These are phyloP conservation scores for Falcunculus frontatus DNA, from an alignment of 2,113 vertebrate species.

Conservation along the genomic window DNA sequence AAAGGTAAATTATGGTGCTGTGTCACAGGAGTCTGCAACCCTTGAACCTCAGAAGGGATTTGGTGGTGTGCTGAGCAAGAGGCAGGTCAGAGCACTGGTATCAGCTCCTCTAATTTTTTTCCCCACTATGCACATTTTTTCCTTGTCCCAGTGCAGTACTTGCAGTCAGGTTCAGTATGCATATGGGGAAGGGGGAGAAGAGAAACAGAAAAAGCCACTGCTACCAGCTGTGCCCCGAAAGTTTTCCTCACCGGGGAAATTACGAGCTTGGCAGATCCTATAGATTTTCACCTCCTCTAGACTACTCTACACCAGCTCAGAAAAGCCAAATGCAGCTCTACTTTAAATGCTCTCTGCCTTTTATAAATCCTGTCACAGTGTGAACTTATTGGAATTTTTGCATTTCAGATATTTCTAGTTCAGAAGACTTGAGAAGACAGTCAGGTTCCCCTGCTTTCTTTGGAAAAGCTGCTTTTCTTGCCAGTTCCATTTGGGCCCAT, in stretches of 20 bases:
- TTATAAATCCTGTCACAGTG: neutral
- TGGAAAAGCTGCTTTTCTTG: neutral
- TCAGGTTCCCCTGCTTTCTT: neutral
- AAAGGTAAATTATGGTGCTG: neutral
- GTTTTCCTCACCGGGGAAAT: neutral
- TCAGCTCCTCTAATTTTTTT: neutral
- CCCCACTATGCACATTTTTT: neutral
- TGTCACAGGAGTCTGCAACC: neutral
- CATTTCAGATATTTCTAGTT: neutral
- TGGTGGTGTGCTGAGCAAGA: neutral
- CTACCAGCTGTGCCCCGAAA: neutral
- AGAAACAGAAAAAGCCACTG: neutral
- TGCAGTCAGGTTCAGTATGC: neutral
- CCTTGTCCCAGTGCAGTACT: neutral
- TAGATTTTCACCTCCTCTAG: neutral
- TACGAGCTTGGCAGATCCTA: neutral
- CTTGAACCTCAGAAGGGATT: neutral
- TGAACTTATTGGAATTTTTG: neutral
- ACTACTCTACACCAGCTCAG: neutral
- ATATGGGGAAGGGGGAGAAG: neutral
- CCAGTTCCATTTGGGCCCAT: neutral
- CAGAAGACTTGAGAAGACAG: neutral
- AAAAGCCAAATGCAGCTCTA: neutral
- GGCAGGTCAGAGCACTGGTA: neutral
- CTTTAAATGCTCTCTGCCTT: neutral